A percentile compares a stretch with the other conserved stretches of the same genome.
phyloP scores from a whole-genome alignment of 37 sponge, comb jelly and placozoan species.

The Ephydatia muelleri region DNA sequence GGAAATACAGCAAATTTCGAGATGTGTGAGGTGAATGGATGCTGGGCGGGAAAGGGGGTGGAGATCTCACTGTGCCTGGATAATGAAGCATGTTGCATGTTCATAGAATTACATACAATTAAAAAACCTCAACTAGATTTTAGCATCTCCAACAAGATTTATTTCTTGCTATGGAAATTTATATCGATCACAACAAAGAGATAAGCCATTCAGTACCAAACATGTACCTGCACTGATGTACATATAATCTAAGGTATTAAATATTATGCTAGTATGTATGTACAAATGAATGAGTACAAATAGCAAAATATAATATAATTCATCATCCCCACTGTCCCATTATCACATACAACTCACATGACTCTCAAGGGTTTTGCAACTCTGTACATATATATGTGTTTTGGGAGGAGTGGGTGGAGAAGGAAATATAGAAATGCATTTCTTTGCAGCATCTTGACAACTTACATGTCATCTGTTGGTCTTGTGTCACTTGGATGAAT shows the following conservation, averaged over 20 bases:
- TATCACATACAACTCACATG: slow-evolving; percentile 8
- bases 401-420: neutral
- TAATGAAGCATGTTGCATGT: neutral
- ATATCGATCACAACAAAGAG: no score
- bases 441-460: neutral
- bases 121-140: no score
- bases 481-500: slow-evolving; percentile 56
- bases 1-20: slow-evolving; percentile 76
- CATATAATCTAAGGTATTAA: no score
- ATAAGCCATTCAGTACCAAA: neutral
- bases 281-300: neutral
- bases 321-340: neutral
- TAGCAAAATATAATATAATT: no score
- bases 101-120: neutral
- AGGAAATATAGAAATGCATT: neutral
- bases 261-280: neutral
- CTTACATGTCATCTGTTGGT: slow-evolving; percentile 72
- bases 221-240: neutral
- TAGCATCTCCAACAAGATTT: no score
- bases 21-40: slow-evolving; percentile 82
- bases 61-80: slow-evolving; percentile 55
- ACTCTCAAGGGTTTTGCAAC: slow-evolving; percentile 12
- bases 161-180: no score
- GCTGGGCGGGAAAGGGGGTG: slow-evolving; percentile 78
- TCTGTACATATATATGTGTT: no score